Percentiles rank a stretch among this genome's conserved stretches.
Evolutionary conservation across 2,113 vertebrate species (phyloP).

Genomic region (Brachyhypopomus occidentalis): DNA sequence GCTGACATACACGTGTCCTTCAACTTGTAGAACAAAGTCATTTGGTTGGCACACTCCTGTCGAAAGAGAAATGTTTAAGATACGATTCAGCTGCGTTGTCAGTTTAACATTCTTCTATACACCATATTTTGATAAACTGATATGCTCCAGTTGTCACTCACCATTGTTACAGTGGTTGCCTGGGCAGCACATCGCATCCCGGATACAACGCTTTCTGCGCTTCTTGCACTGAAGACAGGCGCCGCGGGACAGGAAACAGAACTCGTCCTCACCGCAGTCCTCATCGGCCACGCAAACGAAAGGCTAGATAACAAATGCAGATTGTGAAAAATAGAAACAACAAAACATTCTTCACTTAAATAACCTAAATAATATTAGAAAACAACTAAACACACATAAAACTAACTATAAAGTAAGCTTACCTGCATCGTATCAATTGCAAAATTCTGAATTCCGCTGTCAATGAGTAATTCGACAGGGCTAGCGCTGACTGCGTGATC

Average conservation of each 20-base stretch:
- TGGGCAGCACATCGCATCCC: constrained; percentile 83
- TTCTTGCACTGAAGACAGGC: constrained; percentile 79
- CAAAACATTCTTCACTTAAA: not conserved
- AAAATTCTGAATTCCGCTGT: constrained; percentile 74
- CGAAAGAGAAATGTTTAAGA: not conserved
- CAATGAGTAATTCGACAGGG: constrained; percentile 57
- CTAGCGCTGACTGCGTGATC: constrained; percentile 64
- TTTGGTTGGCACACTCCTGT: constrained; percentile 79
- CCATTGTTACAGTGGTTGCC: constrained; percentile 83
- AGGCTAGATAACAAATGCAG: constrained; percentile 54
- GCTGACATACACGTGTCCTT: constrained; percentile 61
- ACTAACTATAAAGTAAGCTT: constrained; percentile 20
- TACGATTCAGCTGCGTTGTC: not conserved
- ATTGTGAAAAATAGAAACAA: not conserved
- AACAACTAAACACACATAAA: not conserved
- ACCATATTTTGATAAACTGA: not conserved
- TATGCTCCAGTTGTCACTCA: constrained; percentile 59
- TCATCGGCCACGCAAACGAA: constrained; percentile 75
- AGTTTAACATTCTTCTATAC: not conserved
- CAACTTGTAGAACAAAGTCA: constrained; percentile 67
- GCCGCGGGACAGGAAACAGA: constrained; percentile 68
- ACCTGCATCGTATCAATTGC: constrained; percentile 77
- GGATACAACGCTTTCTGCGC: constrained; percentile 81
- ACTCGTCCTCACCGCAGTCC: constrained; percentile 78
- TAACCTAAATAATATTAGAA: not conserved